Evolutionary conservation across 2,888 invertebrate genomes (phyloP), one percentile per base, ranked within the genome.

Genomic region (Phyllotreta cruciferae): DNA sequence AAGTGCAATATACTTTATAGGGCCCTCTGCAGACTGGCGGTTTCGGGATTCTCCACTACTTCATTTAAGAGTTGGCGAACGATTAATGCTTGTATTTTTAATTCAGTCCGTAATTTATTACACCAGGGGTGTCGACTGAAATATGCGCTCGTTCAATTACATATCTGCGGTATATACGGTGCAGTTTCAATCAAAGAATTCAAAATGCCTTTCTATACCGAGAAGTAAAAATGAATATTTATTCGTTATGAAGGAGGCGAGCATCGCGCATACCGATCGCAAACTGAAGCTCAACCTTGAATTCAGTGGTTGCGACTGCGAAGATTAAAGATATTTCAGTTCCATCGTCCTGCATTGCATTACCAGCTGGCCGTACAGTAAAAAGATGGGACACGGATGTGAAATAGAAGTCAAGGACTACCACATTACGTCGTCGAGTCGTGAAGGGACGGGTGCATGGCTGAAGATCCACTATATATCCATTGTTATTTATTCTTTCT

Each of bases 1-100:
- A 77, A 73, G 74, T 76, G 77, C 74, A 76, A 78, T 78, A 78
- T 77, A 78, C 77, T 77, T 77, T 24, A 24, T 71, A 67, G 62
- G 66, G 63, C 67, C 69, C 66, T 64, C 61, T 63, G 64, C 64
- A 63, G 64, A 36, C 37, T 55, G 45, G 60, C 61, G 63, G 64
- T 67, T 66, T 65, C 66, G 39, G 58, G 42, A 65, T 66, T 56
- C 57, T 62, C 61, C 41, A 67, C 73, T 72, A 74, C 75, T 78
- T 77, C 77, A 77, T 79, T 78, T 74, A 71, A 74, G 70, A 75
- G 71, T 73, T 73, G 78, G 70, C 74, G 77, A 78, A 75, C 78
- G 79, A 78, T 78, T 78, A 78, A 78, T 78, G 78, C 67, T 72
- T 68, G 71, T 74, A 75, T 79, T 79, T 78, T 79, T 77, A 78